Evolutionary conservation across 2,797 vertebrate species (phyloP).

Genomic region (Halcyon leucocephala): DNA sequence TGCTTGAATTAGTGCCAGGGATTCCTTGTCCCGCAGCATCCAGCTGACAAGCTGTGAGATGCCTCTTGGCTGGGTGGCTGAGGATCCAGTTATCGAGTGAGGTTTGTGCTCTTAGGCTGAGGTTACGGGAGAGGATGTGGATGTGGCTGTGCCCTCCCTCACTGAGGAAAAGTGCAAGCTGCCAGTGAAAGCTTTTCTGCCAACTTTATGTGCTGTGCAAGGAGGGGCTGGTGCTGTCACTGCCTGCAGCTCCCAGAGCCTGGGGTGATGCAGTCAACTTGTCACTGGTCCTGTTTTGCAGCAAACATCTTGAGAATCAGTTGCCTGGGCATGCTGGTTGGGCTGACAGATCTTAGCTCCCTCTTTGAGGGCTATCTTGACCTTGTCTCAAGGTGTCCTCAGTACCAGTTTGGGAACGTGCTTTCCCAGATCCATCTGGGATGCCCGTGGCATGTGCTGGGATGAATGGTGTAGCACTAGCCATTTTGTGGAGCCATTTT

Average conservation of each 20-base stretch:
- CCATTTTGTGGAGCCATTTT: fast-evolving
- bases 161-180: neutral
- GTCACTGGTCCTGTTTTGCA: neutral
- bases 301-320: neutral
- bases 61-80: neutral
- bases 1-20: neutral
- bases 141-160: neutral
- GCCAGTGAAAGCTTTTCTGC: neutral
- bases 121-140: neutral
- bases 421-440: neutral
- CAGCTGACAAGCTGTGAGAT: neutral
- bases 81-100: neutral
- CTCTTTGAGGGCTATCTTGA: neutral
- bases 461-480: neutral
- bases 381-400: neutral
- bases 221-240: neutral
- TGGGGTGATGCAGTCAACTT: neutral
- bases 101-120: neutral
- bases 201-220: fast-evolving
- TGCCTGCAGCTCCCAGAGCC: neutral
- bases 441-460: neutral
- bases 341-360: neutral
- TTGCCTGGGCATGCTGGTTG: neutral
- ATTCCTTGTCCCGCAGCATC: neutral
- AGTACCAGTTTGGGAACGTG: neutral